A percentile compares a stretch with the other conserved stretches of the same genome.
These are phyloP conservation scores for Rotaria magnacalcarata DNA, from an alignment of 2,888 invertebrate species.

Conservation along the genomic window DNA sequence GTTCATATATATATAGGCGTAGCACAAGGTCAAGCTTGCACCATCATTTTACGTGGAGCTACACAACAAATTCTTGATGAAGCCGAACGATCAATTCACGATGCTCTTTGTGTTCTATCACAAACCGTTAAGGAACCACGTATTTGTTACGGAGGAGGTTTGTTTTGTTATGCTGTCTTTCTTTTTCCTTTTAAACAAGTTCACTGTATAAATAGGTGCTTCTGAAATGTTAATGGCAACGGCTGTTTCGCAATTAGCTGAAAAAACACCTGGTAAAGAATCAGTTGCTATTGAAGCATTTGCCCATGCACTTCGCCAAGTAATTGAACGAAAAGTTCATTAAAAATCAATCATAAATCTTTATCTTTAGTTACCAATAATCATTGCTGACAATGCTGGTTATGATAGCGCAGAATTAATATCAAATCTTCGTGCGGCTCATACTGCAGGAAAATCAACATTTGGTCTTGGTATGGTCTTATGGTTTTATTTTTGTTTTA, in stretches of 20 bases:
- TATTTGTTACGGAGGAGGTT: constrained; percentile 83
- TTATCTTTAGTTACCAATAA: constrained; percentile 72
- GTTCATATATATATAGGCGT: constrained; percentile 64
- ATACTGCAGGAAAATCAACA: constrained; percentile 73
- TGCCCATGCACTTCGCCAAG: constrained; percentile 71
- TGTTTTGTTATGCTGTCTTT: constrained; percentile 47
- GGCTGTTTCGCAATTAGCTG: constrained; percentile 76
- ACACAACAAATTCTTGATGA: constrained; percentile 97
- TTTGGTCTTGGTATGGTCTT: constrained; percentile 70
- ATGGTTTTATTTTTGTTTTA: background rate
- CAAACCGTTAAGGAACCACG: constrained; percentile 89
- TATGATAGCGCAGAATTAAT: constrained; percentile 92
- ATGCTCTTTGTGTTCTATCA: constrained; percentile 90
- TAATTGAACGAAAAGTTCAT: background rate
- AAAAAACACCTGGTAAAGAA: constrained; percentile 88
- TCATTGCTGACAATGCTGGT: constrained; percentile 96
- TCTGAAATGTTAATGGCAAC: constrained; percentile 93
- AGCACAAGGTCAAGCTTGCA: constrained; percentile 89
- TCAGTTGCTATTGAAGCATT: constrained; percentile 93
- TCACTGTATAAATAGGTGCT: constrained; percentile 36
- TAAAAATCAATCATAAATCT: background rate
- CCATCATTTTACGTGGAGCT: constrained; percentile 89
- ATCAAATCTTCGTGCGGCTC: constrained; percentile 82
- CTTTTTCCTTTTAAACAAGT: too few relatives aligned
- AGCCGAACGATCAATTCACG: constrained; percentile 93